Evolutionary conservation across 2,113 vertebrate species (phyloP).

Genomic region (Oenanthe melanoleuca): DNA sequence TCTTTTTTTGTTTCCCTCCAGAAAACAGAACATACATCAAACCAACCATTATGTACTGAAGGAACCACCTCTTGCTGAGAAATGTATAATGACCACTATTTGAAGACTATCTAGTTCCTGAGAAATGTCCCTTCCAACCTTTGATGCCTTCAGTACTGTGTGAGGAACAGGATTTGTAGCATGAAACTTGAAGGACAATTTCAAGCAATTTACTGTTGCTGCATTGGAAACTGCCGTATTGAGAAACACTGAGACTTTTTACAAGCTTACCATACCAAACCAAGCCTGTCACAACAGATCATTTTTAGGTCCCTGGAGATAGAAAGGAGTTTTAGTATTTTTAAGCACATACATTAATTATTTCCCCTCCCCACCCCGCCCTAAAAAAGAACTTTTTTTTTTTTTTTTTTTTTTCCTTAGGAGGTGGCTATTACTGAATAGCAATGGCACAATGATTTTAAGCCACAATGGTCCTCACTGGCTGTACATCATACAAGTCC

Average conservation of each 20-base stretch:
- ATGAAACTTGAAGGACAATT: conserved; percentile 68
- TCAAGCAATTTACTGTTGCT: conserved; percentile 59
- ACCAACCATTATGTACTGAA: conserved; percentile 83
- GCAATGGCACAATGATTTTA: conserved; percentile 75
- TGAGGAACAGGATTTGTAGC: conserved; percentile 60
- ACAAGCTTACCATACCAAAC: conserved; percentile 65
- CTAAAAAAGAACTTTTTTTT: neutral
- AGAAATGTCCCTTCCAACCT: conserved; percentile 53
- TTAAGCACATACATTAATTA: conserved; percentile 66
- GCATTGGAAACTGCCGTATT: conserved; percentile 63
- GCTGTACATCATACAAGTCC: conserved; percentile 70
- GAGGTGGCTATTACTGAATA: conserved; percentile 73
- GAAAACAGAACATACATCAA: conserved; percentile 83
- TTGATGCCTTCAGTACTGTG: conserved; percentile 66
- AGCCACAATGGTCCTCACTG: conserved; percentile 67
- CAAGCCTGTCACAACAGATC: conserved; percentile 44
- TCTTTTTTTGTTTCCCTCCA: neutral
- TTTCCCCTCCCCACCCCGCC: neutral
- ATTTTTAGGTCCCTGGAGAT: conserved; percentile 55
- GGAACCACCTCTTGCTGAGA: conserved; percentile 14
- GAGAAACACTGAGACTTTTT: conserved; percentile 59
- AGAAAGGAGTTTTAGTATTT: conserved; percentile 69
- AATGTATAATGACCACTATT: conserved; percentile 43
- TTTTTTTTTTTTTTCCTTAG: conserved; percentile 52
- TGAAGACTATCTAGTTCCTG: conserved; percentile 57